Evolutionary conservation across 2,113 vertebrate species (phyloP), one percentile per base, ranked within the genome.

Genomic region (Notarius quadriscutis): DNA sequence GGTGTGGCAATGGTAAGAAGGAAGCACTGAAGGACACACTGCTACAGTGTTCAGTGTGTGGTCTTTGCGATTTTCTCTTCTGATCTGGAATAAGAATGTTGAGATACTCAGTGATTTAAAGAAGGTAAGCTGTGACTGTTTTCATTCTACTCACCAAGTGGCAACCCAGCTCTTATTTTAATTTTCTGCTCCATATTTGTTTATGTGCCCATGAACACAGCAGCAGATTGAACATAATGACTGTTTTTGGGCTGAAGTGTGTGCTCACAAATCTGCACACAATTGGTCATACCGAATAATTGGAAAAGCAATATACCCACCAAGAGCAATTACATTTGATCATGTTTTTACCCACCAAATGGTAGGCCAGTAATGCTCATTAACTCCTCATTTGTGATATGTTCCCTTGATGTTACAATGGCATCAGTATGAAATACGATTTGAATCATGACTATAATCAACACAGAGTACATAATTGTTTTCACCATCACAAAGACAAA

Each of bases 201-300:
- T 89, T 87, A 88, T 60, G 82, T 60, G 41, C 62, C 17, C n/a
- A 11, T 60, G 65, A 89, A 83, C 15, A 25, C 12, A 60, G 81
- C 18, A 71, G 72, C 57, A 83, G 86, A 84, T 75, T 83, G 48
- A 79, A 86, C 69, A 85, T 88, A 87, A 89, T 83, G 62, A 91
- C 48, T 48, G 25, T 11, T 69, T 86, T 65, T 84, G 67, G 17
- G 1, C 65, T 17, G 12, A 74, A 51, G 20, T 65, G 20, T 60
- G 62, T 27, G 65, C 20, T 79, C 74, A 71, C 18, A 74, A 67
- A 71, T 15, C 69, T 58, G 77, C 18, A 11, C 50, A 72, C 27
- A 30, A 41, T 69, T 67, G 65, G 60, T 78, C 79, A 17, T 81
- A 51, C 77, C 69, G 60, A 87, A 72, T 71, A 72, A 88, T 82